A percentile compares a stretch with the other conserved stretches of the same genome.
Conservation (phyloP, 1,140 invertebrate genomes). For the Doryteuthis pealeii region DNA sequence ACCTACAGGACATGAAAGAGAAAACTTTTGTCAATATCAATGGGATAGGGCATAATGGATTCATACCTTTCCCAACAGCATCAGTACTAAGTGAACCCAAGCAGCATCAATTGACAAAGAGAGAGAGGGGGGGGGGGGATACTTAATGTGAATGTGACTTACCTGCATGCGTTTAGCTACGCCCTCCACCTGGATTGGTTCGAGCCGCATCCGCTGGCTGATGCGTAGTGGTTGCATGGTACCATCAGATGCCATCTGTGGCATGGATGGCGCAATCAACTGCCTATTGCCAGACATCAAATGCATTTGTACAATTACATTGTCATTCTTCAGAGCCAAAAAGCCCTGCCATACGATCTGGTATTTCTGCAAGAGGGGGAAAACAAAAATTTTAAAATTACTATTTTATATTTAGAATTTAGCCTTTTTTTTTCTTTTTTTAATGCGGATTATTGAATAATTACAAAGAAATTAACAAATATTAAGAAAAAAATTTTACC, state of each 20-base stretch:
- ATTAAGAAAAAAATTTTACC: background rate
- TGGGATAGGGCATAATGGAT: too few relatives aligned
- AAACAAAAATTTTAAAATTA: background rate
- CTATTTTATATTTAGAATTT: too few relatives aligned
- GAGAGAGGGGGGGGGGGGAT: too few relatives aligned
- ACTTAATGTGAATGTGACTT: too few relatives aligned
- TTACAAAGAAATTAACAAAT: too few relatives aligned
- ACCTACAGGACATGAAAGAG: too few relatives aligned
- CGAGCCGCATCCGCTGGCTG: constrained; percentile 93
- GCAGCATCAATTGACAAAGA: too few relatives aligned
- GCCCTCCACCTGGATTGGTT: constrained; percentile 90
- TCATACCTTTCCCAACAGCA: too few relatives aligned
- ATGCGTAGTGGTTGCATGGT: constrained; percentile 70
- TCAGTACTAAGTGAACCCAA: too few relatives aligned
- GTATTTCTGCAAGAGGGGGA: constrained; percentile 43
- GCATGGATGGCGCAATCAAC: constrained; percentile 51
- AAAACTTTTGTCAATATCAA: too few relatives aligned
- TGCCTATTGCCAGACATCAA: constrained; percentile 85
- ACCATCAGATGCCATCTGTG: constrained; percentile 43
- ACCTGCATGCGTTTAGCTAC: constrained; percentile 96
- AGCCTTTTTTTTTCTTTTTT: too few relatives aligned
- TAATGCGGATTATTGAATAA: too few relatives aligned
- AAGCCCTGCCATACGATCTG: constrained; percentile 95
- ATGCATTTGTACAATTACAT: constrained; percentile 96
- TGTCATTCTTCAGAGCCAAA: constrained; percentile 92